Conservation (phyloP, 2,113 vertebrate species). For the Aphyosemion australe region DNA sequence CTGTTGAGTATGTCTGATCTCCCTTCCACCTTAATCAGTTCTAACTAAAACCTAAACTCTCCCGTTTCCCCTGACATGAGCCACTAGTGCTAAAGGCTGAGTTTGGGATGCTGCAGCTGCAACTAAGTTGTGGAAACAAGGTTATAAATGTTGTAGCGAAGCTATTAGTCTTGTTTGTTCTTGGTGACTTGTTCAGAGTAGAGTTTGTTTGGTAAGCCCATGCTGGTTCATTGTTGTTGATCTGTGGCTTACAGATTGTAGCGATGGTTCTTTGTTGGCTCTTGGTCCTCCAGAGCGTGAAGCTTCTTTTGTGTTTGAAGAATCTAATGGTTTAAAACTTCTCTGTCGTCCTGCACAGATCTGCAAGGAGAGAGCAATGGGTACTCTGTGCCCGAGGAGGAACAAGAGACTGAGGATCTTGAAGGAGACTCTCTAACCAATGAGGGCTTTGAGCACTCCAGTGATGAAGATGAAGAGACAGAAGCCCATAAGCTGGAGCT, state of each 20-base stretch:
- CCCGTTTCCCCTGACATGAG: constrained; percentile 5
- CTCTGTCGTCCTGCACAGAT: constrained; percentile 65
- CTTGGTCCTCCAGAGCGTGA: neutral
- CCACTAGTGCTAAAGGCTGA: constrained; percentile 5
- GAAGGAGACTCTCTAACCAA: constrained; percentile 23
- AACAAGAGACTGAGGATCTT: constrained; percentile 38
- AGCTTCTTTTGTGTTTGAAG: constrained; percentile 4
- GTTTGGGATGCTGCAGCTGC: constrained; percentile 27
- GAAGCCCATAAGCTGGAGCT: constrained; percentile 40
- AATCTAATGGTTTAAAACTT: constrained; percentile 24
- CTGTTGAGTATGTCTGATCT: constrained; percentile 31
- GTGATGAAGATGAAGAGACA: constrained; percentile 88
- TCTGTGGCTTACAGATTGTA: constrained; percentile 23
- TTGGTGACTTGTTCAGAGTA: constrained; percentile 46
- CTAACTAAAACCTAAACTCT: constrained; percentile 21
- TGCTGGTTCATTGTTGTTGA: constrained; percentile 44
- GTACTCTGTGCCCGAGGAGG: constrained; percentile 64
- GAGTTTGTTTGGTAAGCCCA: constrained; percentile 43
- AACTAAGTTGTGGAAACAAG: constrained; percentile 76
- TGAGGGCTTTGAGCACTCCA: constrained; percentile 89
- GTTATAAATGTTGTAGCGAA: constrained; percentile 56
- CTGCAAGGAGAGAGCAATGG: constrained; percentile 63
- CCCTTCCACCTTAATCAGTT: constrained; percentile 11
- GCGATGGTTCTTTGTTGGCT: constrained; percentile 6
- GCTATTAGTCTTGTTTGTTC: constrained; percentile 47